These are phyloP conservation scores for Lasioglossum vierecki DNA, from an alignment of 2,888 invertebrate species.

Conservation along the genomic window DNA sequence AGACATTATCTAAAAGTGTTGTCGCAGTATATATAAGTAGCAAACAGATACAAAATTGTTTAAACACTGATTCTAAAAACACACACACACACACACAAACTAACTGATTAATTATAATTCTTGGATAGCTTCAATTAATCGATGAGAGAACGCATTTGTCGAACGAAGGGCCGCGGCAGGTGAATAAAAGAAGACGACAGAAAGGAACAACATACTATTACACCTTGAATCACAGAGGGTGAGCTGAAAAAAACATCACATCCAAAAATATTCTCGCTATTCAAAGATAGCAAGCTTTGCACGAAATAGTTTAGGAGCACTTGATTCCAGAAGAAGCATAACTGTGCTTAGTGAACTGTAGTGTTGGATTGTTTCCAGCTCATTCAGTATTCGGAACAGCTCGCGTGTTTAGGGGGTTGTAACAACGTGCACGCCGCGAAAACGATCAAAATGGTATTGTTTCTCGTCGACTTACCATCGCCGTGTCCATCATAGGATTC, in stretches of 20 bases:
- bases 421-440: neutral
- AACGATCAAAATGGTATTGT: neutral
- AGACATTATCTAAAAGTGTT: neutral
- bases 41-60: too few relatives aligned
- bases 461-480: constrained; percentile 37
- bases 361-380: neutral
- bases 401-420: neutral
- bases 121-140: neutral
- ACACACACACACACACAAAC: too few relatives aligned
- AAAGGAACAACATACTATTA: neutral
- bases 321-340: neutral
- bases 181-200: neutral
- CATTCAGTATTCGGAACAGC: neutral
- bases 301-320: neutral
- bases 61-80: too few relatives aligned
- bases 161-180: neutral
- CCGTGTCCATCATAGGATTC: constrained; percentile 28
- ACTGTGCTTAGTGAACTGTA: neutral
- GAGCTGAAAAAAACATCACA: neutral
- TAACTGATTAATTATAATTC: neutral
- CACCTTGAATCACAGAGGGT: neutral
- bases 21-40: neutral
- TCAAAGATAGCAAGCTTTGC: neutral
- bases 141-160: neutral
- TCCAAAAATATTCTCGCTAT: neutral